Base-by-base conservation (phyloP, 2,888 invertebrate species). In the Exocentrus adspersus region DNA sequence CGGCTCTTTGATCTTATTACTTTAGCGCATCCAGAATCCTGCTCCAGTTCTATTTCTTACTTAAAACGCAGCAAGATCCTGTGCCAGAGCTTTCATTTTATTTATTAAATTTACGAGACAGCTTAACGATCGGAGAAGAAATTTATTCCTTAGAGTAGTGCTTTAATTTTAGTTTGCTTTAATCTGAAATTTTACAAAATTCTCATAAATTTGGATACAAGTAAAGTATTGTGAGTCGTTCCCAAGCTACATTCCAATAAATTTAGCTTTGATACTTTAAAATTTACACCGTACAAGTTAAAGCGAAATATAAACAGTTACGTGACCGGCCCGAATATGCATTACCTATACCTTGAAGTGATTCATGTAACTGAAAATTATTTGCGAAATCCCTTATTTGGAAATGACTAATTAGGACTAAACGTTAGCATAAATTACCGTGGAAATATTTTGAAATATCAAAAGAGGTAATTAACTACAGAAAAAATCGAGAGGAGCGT, bases 111-210 rank as follows among this genome's bases (percentile, higher is more conserved):
- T 54, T 54, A 54, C 43, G 42, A 43, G 54, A 7, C 10, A 53
- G 24, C 43, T 42, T 24, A 17, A 24, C 43, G 41, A 17, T 42
- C 43, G 6, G 28, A 41, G 42, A 17, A 42, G 17, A 43, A 43
- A 43, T 24, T 54, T 53, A 43, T 28, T n/a, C n/a, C n/a, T n/a
- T n/a, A n/a, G n/a, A n/a, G n/a, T 12, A 24, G 54, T 41, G 24
- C 42, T 54, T 24, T 46, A 57, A 57, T 32, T 57, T 46, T 57
- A 32, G 46, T 57, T 57, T 43, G 21, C 20, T 30, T 16, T 7
- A 7, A 32, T 20, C 6, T 41, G 9, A 14, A 20, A 21, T 12
- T 21, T 19, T 42, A 41, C 16, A 1, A 19, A 42, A 30, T 7
- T 30, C 9, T 28, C 28, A 28, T 28, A 28, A 28, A 28, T 28